Evolutionary conservation across 1,140 invertebrate species (phyloP), one percentile per base, ranked within the genome.

Genomic region (Onthophagus taurus): DNA sequence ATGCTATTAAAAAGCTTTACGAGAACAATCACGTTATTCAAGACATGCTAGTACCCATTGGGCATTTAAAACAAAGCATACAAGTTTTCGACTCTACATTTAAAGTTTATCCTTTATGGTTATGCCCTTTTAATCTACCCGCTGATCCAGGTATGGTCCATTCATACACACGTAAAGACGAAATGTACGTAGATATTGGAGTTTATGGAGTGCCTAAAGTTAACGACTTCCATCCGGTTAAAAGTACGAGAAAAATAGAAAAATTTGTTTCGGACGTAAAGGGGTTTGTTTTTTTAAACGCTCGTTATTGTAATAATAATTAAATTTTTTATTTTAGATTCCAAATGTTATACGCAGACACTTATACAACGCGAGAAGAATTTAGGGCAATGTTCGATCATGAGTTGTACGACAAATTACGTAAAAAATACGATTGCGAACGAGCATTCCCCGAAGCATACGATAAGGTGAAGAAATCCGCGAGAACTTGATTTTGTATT

Each of bases 291-390:
- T 19, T 19, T 19, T 17, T 2, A 37, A 12, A n/a, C 17, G 17
- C 4, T 21, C 12, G 3, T 23, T 6, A 4, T 12, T 4, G 29
- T 46, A 26, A 26, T 14, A 21, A 7, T 13, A 3, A 39, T 39
- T 5, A 2, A 24, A 36, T 36, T 11, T 36, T 7, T n/a, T 36
- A 20, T 23, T 47, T 37, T 29, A 61, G 59, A 12, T 87, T 84
- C 64, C 85, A 90, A 70, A 90, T 90, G 86, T 63, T 90, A 35
- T 89, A 89, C 63, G 84, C 83, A 0, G 86, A 90, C 54, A 85
- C 83, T 0, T 88, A 81, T 59, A 77, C 82, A 46, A 85, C 80
- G 0, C 62, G 62, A 21, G 75, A 81, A 19, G 85, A 91, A 63
- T 91, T 89, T 58, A 63, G 80, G n/a, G 51, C 71, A 37, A 90